Conservation (phyloP, 2,113 vertebrate species). For the Scophthalmus maximus region DNA sequence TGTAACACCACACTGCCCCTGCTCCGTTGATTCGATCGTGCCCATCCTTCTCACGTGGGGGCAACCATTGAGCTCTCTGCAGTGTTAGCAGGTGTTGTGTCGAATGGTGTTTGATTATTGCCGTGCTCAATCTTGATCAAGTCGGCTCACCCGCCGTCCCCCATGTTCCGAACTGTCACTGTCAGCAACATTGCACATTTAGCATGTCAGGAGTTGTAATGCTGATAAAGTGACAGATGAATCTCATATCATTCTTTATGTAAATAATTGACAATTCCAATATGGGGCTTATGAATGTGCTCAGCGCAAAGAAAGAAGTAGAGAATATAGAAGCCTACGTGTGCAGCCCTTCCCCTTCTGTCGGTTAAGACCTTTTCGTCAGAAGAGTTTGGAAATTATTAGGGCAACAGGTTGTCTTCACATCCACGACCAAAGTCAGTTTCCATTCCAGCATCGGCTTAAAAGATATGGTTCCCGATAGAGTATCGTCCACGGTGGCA, state of each 20-base stretch:
- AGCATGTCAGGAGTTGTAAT: slow-evolving; percentile 64
- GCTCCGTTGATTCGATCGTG: slow-evolving; percentile 50
- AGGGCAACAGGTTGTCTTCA: slow-evolving; percentile 55
- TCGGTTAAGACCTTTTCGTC: slow-evolving; percentile 43
- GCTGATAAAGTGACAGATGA: slow-evolving; percentile 67
- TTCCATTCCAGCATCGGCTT: slow-evolving; percentile 2
- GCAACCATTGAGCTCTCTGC: slow-evolving; percentile 57
- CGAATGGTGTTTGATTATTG: slow-evolving; percentile 72
- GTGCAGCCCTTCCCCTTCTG: slow-evolving; percentile 5
- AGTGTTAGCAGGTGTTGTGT: slow-evolving; percentile 73
- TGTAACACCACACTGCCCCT: slow-evolving; percentile 15
- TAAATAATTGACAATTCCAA: slow-evolving; percentile 63
- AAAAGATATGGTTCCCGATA: slow-evolving; percentile 41
- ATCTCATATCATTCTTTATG: slow-evolving; percentile 61
- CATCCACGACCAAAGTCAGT: slow-evolving; percentile 35
- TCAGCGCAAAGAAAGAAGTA: slow-evolving; percentile 20
- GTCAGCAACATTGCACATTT: slow-evolving; percentile 57
- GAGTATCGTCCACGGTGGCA: slow-evolving; percentile 58
- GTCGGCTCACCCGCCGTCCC: slow-evolving; percentile 22
- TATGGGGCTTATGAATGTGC: slow-evolving; percentile 28
- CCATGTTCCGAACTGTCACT: slow-evolving; percentile 51
- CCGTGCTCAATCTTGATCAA: slow-evolving; percentile 73
- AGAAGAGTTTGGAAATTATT: slow-evolving; percentile 25
- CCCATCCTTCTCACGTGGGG: slow-evolving; percentile 41
- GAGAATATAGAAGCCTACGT: not conserved